phyloP scores from a whole-genome alignment of 2,797 vertebrate genomes.

The Moxostoma hubbsi region DNA sequence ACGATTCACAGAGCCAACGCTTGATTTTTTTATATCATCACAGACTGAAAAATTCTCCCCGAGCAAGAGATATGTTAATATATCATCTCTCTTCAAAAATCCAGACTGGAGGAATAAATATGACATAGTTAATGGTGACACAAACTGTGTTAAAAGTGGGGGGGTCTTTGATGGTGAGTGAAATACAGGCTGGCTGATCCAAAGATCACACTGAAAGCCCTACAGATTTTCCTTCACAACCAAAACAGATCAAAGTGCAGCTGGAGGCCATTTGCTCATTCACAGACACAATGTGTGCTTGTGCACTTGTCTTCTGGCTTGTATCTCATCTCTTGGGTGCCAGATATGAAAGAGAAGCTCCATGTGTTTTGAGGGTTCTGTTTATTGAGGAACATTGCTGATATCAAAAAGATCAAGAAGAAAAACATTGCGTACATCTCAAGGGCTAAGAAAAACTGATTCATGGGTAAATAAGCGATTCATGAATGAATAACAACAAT shows the following conservation, averaged over 20 bases:
- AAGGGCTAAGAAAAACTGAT: not conserved
- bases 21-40: not conserved
- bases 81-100: not conserved
- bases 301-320: too few species aligned
- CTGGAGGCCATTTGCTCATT: too few species aligned
- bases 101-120: constrained; percentile 9
- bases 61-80: constrained; percentile 5
- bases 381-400: constrained; percentile 15
- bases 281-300: too few species aligned
- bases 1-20: not conserved
- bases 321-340: too few species aligned
- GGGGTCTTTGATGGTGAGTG: not conserved
- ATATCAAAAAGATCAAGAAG: not conserved
- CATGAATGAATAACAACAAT: constrained; percentile 9
- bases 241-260: too few species aligned
- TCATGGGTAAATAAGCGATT: not conserved
- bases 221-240: too few species aligned
- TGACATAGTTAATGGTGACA: constrained; percentile 11
- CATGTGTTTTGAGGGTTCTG: not conserved
- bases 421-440: constrained; percentile 4
- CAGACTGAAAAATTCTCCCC: not conserved
- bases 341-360: not conserved
- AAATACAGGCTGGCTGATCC: too few species aligned
- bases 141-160: not conserved
- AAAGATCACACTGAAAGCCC: too few species aligned